Evolutionary conservation across 2,888 invertebrate genomes (phyloP).

Genomic region (Sericinus montela): DNA sequence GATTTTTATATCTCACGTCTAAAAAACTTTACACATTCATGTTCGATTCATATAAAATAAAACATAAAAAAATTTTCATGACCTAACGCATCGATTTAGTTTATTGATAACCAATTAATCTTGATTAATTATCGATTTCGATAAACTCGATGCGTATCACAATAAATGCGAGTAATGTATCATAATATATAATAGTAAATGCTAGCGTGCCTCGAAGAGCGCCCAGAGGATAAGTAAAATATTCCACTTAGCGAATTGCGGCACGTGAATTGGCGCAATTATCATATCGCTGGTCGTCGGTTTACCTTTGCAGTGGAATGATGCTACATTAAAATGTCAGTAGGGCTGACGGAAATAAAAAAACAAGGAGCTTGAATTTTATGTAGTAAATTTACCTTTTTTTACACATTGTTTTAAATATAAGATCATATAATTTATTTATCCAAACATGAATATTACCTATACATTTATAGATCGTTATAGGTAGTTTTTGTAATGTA

Average conservation of each 20-base stretch:
- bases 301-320: conserved; percentile 40
- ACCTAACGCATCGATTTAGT: neutral
- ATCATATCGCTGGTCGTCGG: conserved; percentile 42
- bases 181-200: conserved; percentile 53
- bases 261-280: conserved; percentile 43
- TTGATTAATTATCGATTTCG: conserved; percentile 8
- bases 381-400: no score
- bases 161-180: conserved; percentile 61
- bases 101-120: conserved; percentile 9
- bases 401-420: no score
- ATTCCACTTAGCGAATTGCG: conserved; percentile 68
- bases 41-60: no score
- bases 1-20: no score
- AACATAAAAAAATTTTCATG: neutral
- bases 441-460: no score
- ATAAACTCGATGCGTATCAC: conserved; percentile 28
- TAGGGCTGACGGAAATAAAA: neutral
- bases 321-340: neutral
- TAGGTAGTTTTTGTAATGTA: no score
- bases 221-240: conserved; percentile 66
- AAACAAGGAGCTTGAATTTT: no score
- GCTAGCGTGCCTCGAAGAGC: conserved; percentile 56
- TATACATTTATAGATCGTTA: no score
- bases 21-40: no score
- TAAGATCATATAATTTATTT: no score